phyloP scores from a whole-genome alignment of 2,797 vertebrate species.

The Peromyscus eremicus region DNA sequence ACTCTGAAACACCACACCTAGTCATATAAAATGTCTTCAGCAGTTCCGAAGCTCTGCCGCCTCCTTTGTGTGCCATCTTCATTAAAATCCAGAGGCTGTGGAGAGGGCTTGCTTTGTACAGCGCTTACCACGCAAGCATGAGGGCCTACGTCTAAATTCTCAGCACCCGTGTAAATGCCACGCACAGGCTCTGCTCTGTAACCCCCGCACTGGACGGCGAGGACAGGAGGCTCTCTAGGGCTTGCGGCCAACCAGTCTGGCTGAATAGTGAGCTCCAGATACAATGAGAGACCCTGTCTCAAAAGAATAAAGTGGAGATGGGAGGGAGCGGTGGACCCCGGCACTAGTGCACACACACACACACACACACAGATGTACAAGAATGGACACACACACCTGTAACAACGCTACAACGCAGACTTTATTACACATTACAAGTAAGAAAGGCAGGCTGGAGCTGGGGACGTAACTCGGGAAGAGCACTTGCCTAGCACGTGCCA shows the following conservation, averaged over 20 bases:
- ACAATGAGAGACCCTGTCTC: background rate
- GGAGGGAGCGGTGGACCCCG: background rate
- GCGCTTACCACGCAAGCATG: background rate
- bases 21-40: background rate
- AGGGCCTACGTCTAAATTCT: background rate
- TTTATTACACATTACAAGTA: conserved; percentile 18
- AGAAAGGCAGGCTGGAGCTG: background rate
- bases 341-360: no score
- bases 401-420: background rate
- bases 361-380: background rate
- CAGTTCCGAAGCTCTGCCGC: background rate
- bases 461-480: background rate
- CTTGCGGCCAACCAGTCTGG: background rate
- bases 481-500: background rate
- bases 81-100: background rate
- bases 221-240: background rate
- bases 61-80: background rate
- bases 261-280: background rate
- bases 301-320: background rate
- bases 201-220: background rate
- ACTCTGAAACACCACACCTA: background rate
- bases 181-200: background rate
- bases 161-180: background rate
- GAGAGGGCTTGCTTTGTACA: background rate
- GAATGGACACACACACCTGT: background rate